Percentiles rank a stretch among this genome's conserved stretches.
These are phyloP conservation scores for Crocuta crocuta DNA, from an alignment of 2,113 vertebrate genomes.

Conservation along the genomic window DNA sequence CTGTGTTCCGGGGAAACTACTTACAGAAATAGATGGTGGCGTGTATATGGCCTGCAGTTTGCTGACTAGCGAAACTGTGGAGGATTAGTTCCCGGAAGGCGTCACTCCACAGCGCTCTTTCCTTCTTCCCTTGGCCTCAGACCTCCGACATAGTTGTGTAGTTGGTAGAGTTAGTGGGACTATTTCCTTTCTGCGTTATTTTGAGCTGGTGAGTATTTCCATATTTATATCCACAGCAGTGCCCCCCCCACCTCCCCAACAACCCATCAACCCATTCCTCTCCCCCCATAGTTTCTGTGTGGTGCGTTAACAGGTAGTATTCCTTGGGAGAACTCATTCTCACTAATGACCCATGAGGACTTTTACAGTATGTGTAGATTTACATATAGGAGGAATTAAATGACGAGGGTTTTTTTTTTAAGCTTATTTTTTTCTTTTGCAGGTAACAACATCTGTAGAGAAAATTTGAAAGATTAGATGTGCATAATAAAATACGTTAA, in stretches of 20 bases:
- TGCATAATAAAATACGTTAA: neutral
- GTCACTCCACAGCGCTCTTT: neutral
- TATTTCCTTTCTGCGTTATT: neutral
- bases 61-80: neutral
- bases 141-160: neutral
- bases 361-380: neutral
- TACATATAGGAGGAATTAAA: neutral
- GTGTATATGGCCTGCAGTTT: neutral
- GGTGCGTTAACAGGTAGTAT: neutral
- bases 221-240: neutral
- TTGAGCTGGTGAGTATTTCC: neutral
- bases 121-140: neutral
- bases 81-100: neutral
- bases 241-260: neutral
- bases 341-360: neutral
- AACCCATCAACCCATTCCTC: neutral
- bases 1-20: neutral
- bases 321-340: neutral
- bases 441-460: neutral
- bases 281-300: neutral
- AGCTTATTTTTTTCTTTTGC: neutral
- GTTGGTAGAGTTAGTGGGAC: neutral
- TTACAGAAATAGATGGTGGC: neutral
- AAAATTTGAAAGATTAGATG: conserved; percentile 22
- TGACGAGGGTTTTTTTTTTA: neutral